Conservation (phyloP, 2,888 invertebrate genomes). For the Anthophora plumipes region DNA sequence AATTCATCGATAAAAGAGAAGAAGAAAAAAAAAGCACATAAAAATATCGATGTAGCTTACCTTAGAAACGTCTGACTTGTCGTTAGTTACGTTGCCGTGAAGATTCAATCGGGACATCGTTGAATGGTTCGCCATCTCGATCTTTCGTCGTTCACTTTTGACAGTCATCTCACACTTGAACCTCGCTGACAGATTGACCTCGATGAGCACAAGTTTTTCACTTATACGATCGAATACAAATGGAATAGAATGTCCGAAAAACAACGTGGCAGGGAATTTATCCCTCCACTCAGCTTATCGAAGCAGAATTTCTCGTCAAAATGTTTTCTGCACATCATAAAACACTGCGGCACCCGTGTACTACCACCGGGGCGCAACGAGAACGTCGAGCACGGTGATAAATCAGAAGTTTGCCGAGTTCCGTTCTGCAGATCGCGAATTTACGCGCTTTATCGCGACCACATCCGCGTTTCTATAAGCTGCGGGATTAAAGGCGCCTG, state of each 20-base stretch:
- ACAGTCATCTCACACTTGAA: not conserved
- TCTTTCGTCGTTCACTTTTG: not conserved
- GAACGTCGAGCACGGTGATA: slow-evolving; percentile 5
- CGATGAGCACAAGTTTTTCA: not conserved
- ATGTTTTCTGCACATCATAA: not conserved
- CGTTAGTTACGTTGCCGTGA: too few species aligned
- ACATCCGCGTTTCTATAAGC: too few species aligned
- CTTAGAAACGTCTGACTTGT: not conserved
- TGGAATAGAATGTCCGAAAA: too few species aligned
- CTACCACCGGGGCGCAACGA: not conserved
- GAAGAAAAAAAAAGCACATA: too few species aligned
- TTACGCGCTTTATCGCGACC: slow-evolving; percentile 33
- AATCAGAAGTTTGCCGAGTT: slow-evolving; percentile 33
- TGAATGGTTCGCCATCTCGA: not conserved
- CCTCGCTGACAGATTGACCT: not conserved
- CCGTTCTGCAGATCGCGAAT: slow-evolving; percentile 29
- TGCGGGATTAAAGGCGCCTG: too few species aligned
- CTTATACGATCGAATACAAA: not conserved
- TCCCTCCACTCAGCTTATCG: not conserved
- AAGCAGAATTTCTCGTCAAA: not conserved
- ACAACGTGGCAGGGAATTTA: not conserved
- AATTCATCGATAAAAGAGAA: not conserved
- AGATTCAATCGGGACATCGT: not conserved
- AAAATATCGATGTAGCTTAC: too few species aligned
- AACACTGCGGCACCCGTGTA: not conserved